These are phyloP conservation scores for Tinamus guttatus DNA, from an alignment of 2,113 vertebrate genomes.

Conservation along the genomic window DNA sequence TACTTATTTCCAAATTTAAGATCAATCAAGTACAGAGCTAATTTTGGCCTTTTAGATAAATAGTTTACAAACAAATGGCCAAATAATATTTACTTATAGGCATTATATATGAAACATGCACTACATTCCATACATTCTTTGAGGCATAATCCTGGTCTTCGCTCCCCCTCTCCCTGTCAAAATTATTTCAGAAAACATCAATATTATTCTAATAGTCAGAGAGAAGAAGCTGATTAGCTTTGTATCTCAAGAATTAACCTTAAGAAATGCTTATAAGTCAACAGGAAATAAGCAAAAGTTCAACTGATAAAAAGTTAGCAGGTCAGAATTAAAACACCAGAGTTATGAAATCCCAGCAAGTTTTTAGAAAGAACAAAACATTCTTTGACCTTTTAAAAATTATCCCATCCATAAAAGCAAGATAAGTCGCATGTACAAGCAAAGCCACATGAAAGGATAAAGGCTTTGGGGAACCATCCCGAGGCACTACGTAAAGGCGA, in stretches of 20 bases:
- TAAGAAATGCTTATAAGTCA: conserved; percentile 15
- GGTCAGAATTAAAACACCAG: conserved; percentile 2
- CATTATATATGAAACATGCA: accelerated
- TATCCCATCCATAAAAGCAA: neutral
- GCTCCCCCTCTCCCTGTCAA: neutral
- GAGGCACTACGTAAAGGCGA: neutral
- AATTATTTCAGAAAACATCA: neutral
- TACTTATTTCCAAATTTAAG: neutral
- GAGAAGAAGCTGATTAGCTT: neutral
- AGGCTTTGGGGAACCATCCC: neutral
- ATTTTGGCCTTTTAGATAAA: neutral
- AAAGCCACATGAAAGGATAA: neutral
- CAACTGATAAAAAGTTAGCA: conserved; percentile 52
- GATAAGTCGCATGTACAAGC: neutral
- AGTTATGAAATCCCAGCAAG: conserved; percentile 24
- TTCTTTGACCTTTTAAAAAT: neutral
- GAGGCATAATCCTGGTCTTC: neutral
- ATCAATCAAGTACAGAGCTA: accelerated
- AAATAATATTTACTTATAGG: neutral
- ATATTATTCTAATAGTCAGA: neutral
- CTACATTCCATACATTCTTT: accelerated
- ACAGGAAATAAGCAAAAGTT: conserved; percentile 43
- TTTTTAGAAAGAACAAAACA: neutral
- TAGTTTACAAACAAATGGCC: neutral
- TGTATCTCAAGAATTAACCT: conserved; percentile 11